Conservation (phyloP, 2,888 invertebrate species). For the Andricus curvator region DNA sequence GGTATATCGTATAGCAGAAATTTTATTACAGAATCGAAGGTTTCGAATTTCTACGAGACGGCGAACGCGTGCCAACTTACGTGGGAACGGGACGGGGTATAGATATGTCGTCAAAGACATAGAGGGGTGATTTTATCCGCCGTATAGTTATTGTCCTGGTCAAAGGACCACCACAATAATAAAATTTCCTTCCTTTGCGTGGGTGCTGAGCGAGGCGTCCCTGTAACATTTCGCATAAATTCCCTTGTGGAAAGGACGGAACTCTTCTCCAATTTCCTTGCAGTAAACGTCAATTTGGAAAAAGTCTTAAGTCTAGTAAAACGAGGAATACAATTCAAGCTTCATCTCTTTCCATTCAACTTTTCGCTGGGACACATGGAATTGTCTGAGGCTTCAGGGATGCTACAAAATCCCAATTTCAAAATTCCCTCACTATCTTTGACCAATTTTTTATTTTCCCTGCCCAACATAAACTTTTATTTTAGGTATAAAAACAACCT, state of each 20-base stretch:
- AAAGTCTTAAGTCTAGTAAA: slow-evolving; percentile 52
- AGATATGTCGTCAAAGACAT: slow-evolving; percentile 7
- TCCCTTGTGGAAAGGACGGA: slow-evolving; percentile 49
- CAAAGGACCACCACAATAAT: slow-evolving; percentile 44
- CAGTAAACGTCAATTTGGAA: slow-evolving; percentile 54
- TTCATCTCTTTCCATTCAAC: not conserved
- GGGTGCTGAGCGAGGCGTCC: slow-evolving; percentile 52
- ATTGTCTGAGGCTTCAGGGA: too few relatives aligned
- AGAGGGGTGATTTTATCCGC: slow-evolving; percentile 40
- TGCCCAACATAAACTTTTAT: too few relatives aligned
- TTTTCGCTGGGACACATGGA: too few relatives aligned
- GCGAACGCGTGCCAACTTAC: slow-evolving; percentile 21
- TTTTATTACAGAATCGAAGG: not conserved
- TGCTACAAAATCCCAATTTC: too few relatives aligned
- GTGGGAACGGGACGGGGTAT: not conserved
- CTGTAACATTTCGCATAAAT: slow-evolving; percentile 55
- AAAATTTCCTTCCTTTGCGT: slow-evolving; percentile 50
- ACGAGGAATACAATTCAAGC: slow-evolving; percentile 4
- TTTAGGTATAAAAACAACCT: too few relatives aligned
- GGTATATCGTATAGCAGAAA: not conserved
- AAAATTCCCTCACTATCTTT: too few relatives aligned
- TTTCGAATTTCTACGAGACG: slow-evolving; percentile 4
- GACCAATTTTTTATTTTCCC: too few relatives aligned
- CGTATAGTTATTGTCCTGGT: slow-evolving; percentile 44
- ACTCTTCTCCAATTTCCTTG: slow-evolving; percentile 56